A percentile compares a stretch with the other conserved stretches of the same genome.
phyloP scores from a whole-genome alignment of 2,888 invertebrate genomes.

The Ceraclea dissimilis region DNA sequence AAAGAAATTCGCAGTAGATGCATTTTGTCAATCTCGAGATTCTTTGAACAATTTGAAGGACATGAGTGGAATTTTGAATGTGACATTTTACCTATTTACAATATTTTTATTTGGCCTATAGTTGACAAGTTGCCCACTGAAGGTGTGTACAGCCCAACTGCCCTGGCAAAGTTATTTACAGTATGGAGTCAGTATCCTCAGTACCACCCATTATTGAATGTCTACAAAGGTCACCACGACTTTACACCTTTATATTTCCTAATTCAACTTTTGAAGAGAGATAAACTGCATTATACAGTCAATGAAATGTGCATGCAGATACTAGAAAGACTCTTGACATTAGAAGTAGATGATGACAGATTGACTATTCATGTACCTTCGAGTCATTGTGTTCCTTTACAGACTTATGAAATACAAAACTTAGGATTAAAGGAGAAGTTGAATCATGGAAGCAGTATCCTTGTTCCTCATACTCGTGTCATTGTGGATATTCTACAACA shows the following conservation, averaged over 20 bases:
- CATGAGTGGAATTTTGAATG: constrained; percentile 59
- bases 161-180: constrained; percentile 69
- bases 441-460: constrained; percentile 65
- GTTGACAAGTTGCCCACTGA: constrained; percentile 69
- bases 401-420: constrained; percentile 30
- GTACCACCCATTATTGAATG: constrained; percentile 65
- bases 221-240: constrained; percentile 42
- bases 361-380: constrained; percentile 32
- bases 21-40: constrained; percentile 56
- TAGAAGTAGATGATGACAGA: constrained; percentile 53
- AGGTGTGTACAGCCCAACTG: constrained; percentile 76
- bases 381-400: constrained; percentile 32
- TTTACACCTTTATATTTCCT: constrained; percentile 58
- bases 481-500: constrained; percentile 64
- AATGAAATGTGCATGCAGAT: constrained; percentile 63
- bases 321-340: constrained; percentile 63
- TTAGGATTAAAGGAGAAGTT: constrained; percentile 39
- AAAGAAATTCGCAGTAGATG: constrained; percentile 58
- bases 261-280: constrained; percentile 62
- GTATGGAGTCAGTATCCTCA: constrained; percentile 75
- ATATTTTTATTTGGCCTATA: constrained; percentile 74
- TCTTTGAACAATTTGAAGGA: constrained; percentile 72
- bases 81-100: constrained; percentile 69
- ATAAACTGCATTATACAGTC: constrained; percentile 60
- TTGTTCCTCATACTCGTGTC: constrained; percentile 64